Evolutionary conservation across 2,797 vertebrate species (phyloP).

Genomic region (Sebastes cheni): DNA sequence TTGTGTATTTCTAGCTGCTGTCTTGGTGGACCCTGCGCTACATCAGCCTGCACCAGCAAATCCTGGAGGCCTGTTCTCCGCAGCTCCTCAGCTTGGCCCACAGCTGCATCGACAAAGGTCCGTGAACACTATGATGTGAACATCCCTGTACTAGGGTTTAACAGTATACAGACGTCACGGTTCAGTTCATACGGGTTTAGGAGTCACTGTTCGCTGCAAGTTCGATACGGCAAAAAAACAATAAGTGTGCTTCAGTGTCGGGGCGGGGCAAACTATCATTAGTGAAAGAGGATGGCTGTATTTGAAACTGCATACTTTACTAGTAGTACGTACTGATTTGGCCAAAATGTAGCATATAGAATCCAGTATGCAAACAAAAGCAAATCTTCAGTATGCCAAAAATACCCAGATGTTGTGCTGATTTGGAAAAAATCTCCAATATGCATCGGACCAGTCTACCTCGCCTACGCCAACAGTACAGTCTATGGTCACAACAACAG

Average conservation of each 20-base stretch:
- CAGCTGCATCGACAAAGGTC: constrained; percentile 87
- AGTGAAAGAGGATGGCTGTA: too few relatives aligned
- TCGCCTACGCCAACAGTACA: too few relatives aligned
- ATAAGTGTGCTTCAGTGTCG: too few relatives aligned
- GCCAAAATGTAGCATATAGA: too few relatives aligned
- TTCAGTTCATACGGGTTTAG: neutral
- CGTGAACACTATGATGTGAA: neutral
- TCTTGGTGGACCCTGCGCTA: constrained; percentile 94
- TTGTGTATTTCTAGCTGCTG: constrained; percentile 78
- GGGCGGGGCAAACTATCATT: neutral
- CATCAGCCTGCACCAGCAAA: constrained; percentile 89
- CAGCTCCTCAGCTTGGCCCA: constrained; percentile 85
- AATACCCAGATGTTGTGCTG: too few relatives aligned
- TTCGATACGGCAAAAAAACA: neutral
- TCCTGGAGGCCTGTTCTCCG: constrained; percentile 90
- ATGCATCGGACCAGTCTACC: too few relatives aligned
- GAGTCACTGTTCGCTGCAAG: neutral
- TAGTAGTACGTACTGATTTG: too few relatives aligned
- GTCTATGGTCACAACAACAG: too few relatives aligned
- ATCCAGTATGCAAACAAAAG: too few relatives aligned
- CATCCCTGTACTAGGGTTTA: neutral
- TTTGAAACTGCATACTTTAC: too few relatives aligned
- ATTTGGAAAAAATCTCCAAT: too few relatives aligned
- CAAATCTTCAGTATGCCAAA: too few relatives aligned
- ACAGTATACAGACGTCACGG: neutral